These are phyloP conservation scores for Petrocephalus sullivani DNA, from an alignment of 2,797 vertebrate species.

Conservation along the genomic window DNA sequence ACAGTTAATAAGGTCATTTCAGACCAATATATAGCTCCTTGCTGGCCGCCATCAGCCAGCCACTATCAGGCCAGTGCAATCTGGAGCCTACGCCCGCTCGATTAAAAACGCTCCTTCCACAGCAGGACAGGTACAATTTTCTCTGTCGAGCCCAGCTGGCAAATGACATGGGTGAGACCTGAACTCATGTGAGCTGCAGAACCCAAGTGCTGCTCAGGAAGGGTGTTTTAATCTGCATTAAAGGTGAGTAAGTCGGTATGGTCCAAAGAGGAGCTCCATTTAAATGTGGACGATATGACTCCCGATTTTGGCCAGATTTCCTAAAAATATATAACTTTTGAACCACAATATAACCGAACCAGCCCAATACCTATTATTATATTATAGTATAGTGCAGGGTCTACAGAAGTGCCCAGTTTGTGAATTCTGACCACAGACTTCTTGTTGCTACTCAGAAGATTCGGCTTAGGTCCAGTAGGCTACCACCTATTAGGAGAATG, in stretches of 20 bases:
- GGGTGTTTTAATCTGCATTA: not conserved
- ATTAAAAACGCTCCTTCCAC: not conserved
- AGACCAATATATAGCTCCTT: not conserved
- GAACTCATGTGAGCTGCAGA: not conserved
- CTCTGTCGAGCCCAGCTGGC: not conserved
- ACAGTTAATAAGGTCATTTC: conserved; percentile 1
- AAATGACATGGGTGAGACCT: not conserved
- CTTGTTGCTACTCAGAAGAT: too few species aligned
- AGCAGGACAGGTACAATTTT: not conserved
- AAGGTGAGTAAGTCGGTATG: not conserved
- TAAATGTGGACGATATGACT: not conserved
- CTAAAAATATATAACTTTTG: not conserved
- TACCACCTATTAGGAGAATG: too few species aligned
- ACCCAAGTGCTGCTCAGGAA: not conserved
- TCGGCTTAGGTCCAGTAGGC: too few species aligned
- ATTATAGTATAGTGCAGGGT: not conserved
- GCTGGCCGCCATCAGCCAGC: not conserved
- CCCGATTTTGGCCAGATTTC: not conserved
- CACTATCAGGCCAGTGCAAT: not conserved
- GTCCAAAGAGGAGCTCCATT: not conserved
- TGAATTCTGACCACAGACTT: too few species aligned
- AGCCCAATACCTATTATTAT: not conserved
- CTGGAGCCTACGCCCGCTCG: not conserved
- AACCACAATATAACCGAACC: not conserved
- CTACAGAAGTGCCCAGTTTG: too few species aligned